Percentiles rank a stretch among this genome's conserved stretches.
These are phyloP conservation scores for Orgyia antiqua DNA, from an alignment of 2,888 invertebrate genomes.

Conservation along the genomic window DNA sequence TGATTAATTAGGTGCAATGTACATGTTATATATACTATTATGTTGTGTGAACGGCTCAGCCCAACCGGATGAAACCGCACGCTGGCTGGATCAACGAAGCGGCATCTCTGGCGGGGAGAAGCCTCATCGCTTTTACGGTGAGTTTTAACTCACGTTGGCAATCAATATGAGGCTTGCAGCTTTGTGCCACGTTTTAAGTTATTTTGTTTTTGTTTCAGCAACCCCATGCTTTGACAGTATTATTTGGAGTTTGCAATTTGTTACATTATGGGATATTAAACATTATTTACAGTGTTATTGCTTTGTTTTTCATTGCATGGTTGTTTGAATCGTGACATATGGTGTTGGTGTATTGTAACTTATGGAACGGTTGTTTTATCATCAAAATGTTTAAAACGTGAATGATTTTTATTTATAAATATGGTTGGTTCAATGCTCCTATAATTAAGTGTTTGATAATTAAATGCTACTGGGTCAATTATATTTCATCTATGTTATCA, in stretches of 20 bases:
- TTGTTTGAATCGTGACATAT: conserved; percentile 14
- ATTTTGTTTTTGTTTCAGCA: conserved; percentile 60
- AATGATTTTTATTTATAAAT: no score
- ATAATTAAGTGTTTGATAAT: no score
- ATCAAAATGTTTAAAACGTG: no score
- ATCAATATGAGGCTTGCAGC: conserved; percentile 20
- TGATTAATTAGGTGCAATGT: conserved; percentile 72
- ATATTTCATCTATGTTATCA: no score
- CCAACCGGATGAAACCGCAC: conserved; percentile 72
- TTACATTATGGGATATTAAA: conserved; percentile 26
- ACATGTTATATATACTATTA: conserved; percentile 78
- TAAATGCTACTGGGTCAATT: no score
- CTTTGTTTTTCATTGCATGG: conserved; percentile 28
- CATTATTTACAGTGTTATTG: conserved; percentile 21
- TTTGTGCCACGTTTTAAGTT: conserved; percentile 24
- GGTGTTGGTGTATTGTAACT: no score
- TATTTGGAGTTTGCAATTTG: conserved; percentile 27
- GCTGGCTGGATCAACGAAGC: conserved; percentile 68
- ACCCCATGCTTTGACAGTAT: conserved; percentile 46
- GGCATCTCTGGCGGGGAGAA: conserved; percentile 52
- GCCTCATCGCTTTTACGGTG: conserved; percentile 74
- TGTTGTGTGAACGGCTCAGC: conserved; percentile 76
- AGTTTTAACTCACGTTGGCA: conserved; percentile 39
- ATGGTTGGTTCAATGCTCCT: no score
- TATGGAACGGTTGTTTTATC: no score